Evolutionary conservation across 2,888 invertebrate species (phyloP), one percentile per base, ranked within the genome.

Genomic region (Rhagophthalmus giganteus): DNA sequence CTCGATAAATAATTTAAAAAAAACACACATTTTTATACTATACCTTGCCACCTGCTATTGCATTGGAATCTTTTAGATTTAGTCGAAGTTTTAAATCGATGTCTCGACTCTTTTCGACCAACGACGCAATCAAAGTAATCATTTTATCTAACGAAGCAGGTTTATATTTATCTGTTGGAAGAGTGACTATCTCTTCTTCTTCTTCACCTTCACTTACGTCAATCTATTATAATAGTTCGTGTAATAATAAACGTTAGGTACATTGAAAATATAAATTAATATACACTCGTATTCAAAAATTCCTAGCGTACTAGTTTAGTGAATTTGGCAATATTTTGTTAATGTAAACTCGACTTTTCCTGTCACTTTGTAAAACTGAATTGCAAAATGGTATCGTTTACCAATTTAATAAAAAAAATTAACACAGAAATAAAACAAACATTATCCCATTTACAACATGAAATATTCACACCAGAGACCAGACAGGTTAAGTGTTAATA

Each of bases 71-170:
- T 41, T 85, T 84, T 15, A 87, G 82, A 7, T 86, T 84, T 15
- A 95, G 76, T 35, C 87, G 84, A 13, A 95, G 77, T 55, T 85
- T 81, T 40, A 81, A 87, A 68, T 85, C 85, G 3, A 87, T 78
- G 57, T 89, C 90, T 1, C 94, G 78, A 26, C 94, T 93, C 57
- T 91, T 85, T 73, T 96, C 95, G 25, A 94, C 92, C 9, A 95
- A 79, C 1, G 88, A 85, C 1, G 92, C 91, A 16, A 94, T 89
- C 7, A 95, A 76, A 7, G 93, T 90, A 59, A 95, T 91, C 95
- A 96, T 95, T 77, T 95, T 95, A 74, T 95, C 95, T 8, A 96
- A 76, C 0, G 94, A 94, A 1, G 90, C 90, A 0, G 94, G 94
- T 54, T 93, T 84, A 60, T 91, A 85, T 72, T 94, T 93, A 54